These are phyloP conservation scores for Crematogaster levior DNA, from an alignment of 2,888 invertebrate genomes.

Conservation along the genomic window DNA sequence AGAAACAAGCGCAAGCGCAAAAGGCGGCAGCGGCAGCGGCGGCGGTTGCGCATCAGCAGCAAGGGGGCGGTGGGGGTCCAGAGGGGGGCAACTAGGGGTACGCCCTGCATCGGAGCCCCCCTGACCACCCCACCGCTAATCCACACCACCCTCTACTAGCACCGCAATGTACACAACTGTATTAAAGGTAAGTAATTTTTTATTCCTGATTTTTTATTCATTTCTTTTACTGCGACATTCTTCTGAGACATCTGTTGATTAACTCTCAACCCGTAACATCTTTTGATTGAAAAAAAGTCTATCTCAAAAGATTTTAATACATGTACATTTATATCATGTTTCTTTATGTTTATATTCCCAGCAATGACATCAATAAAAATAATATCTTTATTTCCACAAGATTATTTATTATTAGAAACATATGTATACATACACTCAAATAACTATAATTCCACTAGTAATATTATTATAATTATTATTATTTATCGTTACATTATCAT, in stretches of 20 bases:
- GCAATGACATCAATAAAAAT: not conserved
- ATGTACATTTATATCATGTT: not conserved
- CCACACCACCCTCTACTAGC: constrained; percentile 85
- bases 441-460: not conserved
- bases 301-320: not conserved
- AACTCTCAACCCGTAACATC: not conserved
- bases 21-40: constrained; percentile 92
- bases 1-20: constrained; percentile 97
- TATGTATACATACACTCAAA: not conserved
- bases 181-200: constrained; percentile 83
- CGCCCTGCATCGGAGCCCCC: constrained; percentile 86
- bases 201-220: constrained; percentile 5
- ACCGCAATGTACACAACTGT: constrained; percentile 85
- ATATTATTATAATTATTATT: not conserved
- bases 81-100: constrained; percentile 86
- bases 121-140: constrained; percentile 84
- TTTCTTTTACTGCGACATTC: not conserved
- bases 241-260: not conserved
- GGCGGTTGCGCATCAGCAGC: constrained; percentile 88
- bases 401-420: not conserved
- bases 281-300: not conserved
- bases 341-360: not conserved
- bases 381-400: not conserved
- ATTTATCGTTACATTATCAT: too few species aligned
- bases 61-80: constrained; percentile 83